Evolutionary conservation across 2,888 invertebrate species (phyloP), one percentile per base, ranked within the genome.

Genomic region (Polymixis lichenea): DNA sequence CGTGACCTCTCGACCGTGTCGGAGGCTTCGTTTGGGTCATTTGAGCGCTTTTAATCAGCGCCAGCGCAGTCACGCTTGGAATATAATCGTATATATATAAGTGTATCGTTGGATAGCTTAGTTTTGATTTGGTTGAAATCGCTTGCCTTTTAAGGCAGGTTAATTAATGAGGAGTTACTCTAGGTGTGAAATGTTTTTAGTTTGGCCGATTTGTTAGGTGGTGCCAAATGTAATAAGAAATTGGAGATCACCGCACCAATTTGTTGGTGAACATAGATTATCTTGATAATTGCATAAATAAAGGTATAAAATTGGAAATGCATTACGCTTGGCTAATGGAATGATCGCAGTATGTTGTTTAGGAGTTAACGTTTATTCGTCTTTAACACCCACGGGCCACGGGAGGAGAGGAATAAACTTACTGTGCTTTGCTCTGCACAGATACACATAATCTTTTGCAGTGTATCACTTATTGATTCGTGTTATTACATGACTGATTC

Each of bases 41-140:
- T 83, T 83, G 84, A 86, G 62, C 75, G 55, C 68, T 72, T 82
- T 85, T 89, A 82, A 87, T 87, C 78, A 85, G 67, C 67, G 79
- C 77, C 62, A 72, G 72, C 25, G 64, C 64, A 78, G 89, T 83
- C 83, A 83, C 75, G 88, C 73, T 86, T 84, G 62, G 58, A 75
- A 61, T 72, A 62, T 70, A 75, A 83, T 86, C 74, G 51, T 85
- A 85, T 77, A 85, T 77, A n/a, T n/a, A n/a, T n/a, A n/a, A 72
- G 78, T 83, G 74, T 83, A 74, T 70, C 74, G 83, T 83, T 86
- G 62, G 70, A 78, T 76, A 77, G 65, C 61, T 79, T 28, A 62
- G 62, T 79, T 83, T 82, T 75, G 86, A 83, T 86, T 86, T 82
- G 65, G 38, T 78, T 65, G n/a, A 70, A 71, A 85, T 83, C 78